Conservation (phyloP, 2,113 vertebrate species). For the Rutilus rutilus region DNA sequence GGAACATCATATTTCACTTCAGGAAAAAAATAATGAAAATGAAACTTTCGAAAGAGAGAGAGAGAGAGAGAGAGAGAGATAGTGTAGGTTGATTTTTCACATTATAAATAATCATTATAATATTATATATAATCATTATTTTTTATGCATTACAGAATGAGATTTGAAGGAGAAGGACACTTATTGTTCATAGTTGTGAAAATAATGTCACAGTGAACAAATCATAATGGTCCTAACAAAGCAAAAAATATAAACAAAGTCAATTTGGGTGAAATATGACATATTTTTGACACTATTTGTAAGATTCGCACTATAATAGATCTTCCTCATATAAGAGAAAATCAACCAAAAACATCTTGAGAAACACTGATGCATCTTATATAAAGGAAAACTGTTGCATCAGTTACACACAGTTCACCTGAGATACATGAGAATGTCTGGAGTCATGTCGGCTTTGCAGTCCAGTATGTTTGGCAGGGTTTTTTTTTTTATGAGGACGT, state of each 20-base stretch:
- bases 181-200: not conserved
- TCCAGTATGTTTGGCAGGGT: conserved; percentile 37
- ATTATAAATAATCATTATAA: too few relatives aligned
- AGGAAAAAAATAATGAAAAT: not conserved
- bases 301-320: not conserved
- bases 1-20: not conserved
- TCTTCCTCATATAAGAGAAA: not conserved
- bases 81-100: too few relatives aligned
- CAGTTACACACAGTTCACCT: not conserved
- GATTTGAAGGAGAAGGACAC: not conserved
- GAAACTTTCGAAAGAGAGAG: too few relatives aligned
- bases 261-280: not conserved
- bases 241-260: not conserved
- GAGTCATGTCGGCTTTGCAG: not conserved
- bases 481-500: conserved; percentile 40
- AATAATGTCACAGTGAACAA: not conserved
- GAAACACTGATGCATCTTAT: not conserved
- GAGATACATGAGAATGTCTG: conserved; percentile 35
- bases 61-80: too few relatives aligned
- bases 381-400: not conserved
- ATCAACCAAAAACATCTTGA: not conserved
- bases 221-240: not conserved
- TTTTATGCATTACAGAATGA: not conserved
- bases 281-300: not conserved
- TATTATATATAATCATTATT: too few relatives aligned